Base-by-base conservation (phyloP, 2,797 vertebrate genomes). In the Chromobotia macracanthus region DNA sequence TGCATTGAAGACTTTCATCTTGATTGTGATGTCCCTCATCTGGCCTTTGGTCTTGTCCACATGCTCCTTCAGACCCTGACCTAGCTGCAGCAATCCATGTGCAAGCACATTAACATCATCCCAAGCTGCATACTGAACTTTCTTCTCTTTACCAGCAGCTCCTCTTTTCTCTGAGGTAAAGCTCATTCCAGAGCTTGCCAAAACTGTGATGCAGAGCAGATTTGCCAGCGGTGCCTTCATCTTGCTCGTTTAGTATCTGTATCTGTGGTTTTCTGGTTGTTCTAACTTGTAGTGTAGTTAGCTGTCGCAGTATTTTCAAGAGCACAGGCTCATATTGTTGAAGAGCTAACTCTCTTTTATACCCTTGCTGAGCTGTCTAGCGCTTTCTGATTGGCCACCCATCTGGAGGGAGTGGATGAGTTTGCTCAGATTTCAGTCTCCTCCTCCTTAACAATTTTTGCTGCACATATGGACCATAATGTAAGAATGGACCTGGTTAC, bases 71-170 rank as follows among this genome's bases (percentile, higher is more conserved):
- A 99, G 93, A 25, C 96, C 96, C 89, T 95, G 96, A 41, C 97
- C 97, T 70, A 99, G 94, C 88, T 99, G 97, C 87, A 98, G 93
- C 68, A 99, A 91, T 44, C 97, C 96, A 38, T 99, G 97, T 6
- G 97, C 96, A 51, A 99, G 91, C 80, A 98, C 93, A 41, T 98
- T 98, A 58, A 97, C 93, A 75, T 98, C 96, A 69, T 98, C 96
- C 96, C 96, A 96, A 0, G 95, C 96, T 0, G 96, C 96, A 8
- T 91, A 95, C 84, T 95, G 94, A 50, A 90, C 90, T 19, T 90
- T 89, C 67, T 94, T 94, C 84, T 95, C 95, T 83, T 92, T 94
- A 50, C 82, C 48, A 46, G 58, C 21, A 55, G 77, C 68, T 56
- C 77, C 77, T 86, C 89, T 93, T 83, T 86, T 89, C 61, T 93